Evolutionary conservation across 1,140 invertebrate species (phyloP).

Genomic region (Brachionus sp.): DNA sequence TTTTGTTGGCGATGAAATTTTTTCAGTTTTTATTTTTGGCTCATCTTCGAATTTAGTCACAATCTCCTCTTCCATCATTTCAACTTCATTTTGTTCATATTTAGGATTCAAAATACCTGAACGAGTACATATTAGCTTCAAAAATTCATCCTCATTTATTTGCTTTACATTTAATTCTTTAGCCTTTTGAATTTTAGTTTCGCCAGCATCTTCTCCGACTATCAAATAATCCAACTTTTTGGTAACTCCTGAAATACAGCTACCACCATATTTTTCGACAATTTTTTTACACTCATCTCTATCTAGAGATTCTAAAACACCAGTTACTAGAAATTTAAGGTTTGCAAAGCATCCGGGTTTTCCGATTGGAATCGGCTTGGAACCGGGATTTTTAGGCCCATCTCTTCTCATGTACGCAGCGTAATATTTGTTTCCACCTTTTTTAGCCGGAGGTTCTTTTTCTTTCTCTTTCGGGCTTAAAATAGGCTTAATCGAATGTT

Average conservation of each 20-base stretch:
- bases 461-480: not conserved
- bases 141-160: constrained; percentile 75
- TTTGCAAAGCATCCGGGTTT: constrained; percentile 68
- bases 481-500: not conserved
- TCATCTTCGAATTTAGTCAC: not conserved
- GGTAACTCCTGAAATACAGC: constrained; percentile 70
- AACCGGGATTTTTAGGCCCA: not conserved
- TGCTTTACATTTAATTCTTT: constrained; percentile 52
- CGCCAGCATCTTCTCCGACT: constrained; percentile 76
- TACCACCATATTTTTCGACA: constrained; percentile 76
- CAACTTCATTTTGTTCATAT: constrained; percentile 46
- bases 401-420: constrained; percentile 36
- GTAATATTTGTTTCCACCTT: constrained; percentile 7
- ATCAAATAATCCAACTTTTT: constrained; percentile 78
- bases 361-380: constrained; percentile 7
- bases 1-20: not conserved
- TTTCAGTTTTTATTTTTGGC: not conserved
- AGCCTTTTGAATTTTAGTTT: constrained; percentile 73
- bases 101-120: constrained; percentile 54
- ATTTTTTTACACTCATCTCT: constrained; percentile 72
- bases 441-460: not conserved
- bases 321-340: constrained; percentile 77
- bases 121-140: constrained; percentile 70
- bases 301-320: constrained; percentile 81
- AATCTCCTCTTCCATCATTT: not conserved